Percentiles rank a stretch among this genome's conserved stretches.
phyloP scores from a whole-genome alignment of 2,113 vertebrate species.

The Hemicordylus capensis region DNA sequence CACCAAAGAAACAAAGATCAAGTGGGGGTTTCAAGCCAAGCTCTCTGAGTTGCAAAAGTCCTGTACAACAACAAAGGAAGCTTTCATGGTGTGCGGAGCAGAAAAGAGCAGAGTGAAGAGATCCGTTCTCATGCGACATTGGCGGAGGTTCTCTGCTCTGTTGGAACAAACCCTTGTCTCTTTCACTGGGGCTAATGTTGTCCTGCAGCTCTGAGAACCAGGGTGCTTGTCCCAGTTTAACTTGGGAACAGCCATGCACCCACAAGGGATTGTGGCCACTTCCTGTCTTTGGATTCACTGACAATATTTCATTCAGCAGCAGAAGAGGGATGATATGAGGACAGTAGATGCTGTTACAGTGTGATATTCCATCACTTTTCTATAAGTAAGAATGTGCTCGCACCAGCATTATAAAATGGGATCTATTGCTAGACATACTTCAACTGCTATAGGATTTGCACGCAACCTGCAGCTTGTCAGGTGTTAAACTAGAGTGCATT shows the following conservation, averaged over 20 bases:
- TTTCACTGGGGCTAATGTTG: not conserved
- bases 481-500: not conserved
- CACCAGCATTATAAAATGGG: not conserved
- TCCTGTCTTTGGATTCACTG: conserved; percentile 30
- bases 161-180: not conserved
- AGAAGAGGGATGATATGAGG: not conserved
- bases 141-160: not conserved
- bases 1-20: conserved; percentile 1
- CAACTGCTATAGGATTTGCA: not conserved
- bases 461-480: not conserved
- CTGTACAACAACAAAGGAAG: conserved; percentile 57
- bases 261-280: conserved; percentile 40
- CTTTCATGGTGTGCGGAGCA: conserved; percentile 25
- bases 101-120: conserved; percentile 57
- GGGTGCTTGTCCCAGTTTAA: conserved; percentile 10
- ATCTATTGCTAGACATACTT: no score
- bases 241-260: conserved; percentile 40
- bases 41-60: conserved; percentile 20
- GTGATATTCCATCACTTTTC: not conserved
- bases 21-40: conserved; percentile 65
- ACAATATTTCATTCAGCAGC: conserved; percentile 32
- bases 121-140: conserved; percentile 49
- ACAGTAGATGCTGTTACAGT: not conserved
- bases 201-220: not conserved
- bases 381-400: not conserved